Conservation (phyloP, 2,888 invertebrate genomes). For the Lucinisca nassula region DNA sequence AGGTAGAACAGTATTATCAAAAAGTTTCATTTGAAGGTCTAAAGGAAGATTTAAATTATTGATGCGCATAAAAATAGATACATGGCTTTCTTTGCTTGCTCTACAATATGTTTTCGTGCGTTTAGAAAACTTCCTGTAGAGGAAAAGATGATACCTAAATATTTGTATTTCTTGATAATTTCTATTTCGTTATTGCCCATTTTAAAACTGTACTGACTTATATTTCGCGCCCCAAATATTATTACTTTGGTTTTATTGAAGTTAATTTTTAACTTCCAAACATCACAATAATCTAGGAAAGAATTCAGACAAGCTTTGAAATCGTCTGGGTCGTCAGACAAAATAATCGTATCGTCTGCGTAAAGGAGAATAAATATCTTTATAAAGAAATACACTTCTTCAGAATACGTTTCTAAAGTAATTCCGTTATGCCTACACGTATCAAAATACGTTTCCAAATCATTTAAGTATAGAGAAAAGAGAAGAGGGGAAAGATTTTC, state of each 20-base stretch:
- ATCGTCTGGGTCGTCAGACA: not conserved
- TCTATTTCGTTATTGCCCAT: not conserved
- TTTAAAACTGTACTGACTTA: not conserved
- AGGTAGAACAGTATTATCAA: not conserved
- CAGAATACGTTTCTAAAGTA: not conserved
- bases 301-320: not conserved
- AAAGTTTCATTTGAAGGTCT: not conserved
- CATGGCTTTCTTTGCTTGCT: not conserved
- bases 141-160: not conserved
- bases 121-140: not conserved
- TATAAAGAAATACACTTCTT: not conserved
- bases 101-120: not conserved
- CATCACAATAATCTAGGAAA: not conserved
- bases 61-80: not conserved
- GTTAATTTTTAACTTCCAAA: not conserved
- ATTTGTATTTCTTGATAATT: not conserved
- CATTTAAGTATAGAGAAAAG: not conserved
- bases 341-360: not conserved
- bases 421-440: not conserved
- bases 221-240: not conserved
- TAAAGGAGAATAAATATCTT: not conserved
- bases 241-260: constrained; percentile 1
- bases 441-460: not conserved
- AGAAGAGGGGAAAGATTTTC: constrained; percentile 16
- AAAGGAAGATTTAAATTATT: not conserved